Evolutionary conservation across 2,888 invertebrate genomes (phyloP), one percentile per base, ranked within the genome.

Genomic region (Cephus runcator): DNA sequence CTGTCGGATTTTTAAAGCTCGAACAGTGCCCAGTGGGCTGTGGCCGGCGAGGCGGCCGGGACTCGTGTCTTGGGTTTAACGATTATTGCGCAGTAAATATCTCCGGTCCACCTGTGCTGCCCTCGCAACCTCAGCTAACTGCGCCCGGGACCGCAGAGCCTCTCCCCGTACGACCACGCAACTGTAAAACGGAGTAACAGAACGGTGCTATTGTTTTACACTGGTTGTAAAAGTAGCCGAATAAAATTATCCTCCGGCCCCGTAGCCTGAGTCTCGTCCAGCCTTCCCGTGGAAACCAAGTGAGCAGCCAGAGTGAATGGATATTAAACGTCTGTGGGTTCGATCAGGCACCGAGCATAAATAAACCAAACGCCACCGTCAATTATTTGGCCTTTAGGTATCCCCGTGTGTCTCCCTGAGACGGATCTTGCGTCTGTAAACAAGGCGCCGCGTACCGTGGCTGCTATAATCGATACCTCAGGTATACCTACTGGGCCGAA

Each of bases 191-290:
- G 82, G 84, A 85, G 31, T 31, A 85, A 85, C 87, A 86, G 85
- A 87, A 85, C 85, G 87, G 82, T 81, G 76, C 87, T 85, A 88
- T 89, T 89, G 89, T 89, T 88, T 90, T 88, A 88, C 87, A 84
- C 80, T 83, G 84, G 84, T 83, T 86, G 85, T 89, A 88, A 89
- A 89, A 80, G 83, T 79, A 83, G 83, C 81, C 84, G 85, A 86
- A 85, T 85, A 83, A 87, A 86, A 85, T 85, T 85, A 85, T 83
- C 82, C 82, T 81, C 79, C 79, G 76, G 78, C 79, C 80, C 82
- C 82, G 80, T 79, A 80, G 79, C 68, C 2, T 0, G 30, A 6
- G 69, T 34, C 34, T 11, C 12, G 35, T 1, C 35, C 35, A 12
- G 3, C 1, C 35, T 4, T 35, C 12, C 12, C 3, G 12, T 3